Conservation (phyloP, 2,113 vertebrate species). For the Cnemophilus loriae region DNA sequence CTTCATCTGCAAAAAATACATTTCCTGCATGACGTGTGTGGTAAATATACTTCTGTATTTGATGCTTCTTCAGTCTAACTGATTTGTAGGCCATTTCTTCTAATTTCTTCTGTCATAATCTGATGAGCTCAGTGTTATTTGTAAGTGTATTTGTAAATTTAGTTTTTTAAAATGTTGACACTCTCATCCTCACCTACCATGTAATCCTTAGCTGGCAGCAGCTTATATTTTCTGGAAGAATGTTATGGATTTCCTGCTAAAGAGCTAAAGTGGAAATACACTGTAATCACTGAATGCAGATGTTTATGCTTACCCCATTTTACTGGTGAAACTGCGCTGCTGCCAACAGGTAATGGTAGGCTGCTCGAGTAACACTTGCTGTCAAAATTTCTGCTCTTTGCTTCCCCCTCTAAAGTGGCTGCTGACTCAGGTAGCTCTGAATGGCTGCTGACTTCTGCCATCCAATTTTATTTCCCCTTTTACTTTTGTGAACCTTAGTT, state of each 20-base stretch:
- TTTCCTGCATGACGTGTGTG: not conserved
- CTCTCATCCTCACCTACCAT: not conserved
- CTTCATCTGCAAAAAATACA: not conserved
- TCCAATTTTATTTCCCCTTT: not conserved
- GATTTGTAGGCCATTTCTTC: not conserved
- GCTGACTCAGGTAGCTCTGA: not conserved
- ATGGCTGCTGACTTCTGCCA: not conserved
- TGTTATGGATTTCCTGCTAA: not conserved
- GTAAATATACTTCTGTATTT: not conserved
- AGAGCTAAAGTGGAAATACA: not conserved
- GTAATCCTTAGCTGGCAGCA: not conserved
- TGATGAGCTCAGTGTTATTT: not conserved
- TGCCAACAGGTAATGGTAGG: not conserved
- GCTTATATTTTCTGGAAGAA: not conserved
- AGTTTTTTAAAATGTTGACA: not conserved
- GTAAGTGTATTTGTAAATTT: not conserved
- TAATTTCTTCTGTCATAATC: fast-evolving
- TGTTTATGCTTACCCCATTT: not conserved
- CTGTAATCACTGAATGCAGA: not conserved
- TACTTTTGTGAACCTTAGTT: not conserved
- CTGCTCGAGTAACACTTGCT: not conserved
- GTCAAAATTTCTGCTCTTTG: not conserved
- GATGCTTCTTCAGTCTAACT: not conserved
- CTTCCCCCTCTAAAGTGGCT: not conserved
- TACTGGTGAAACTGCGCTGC: not conserved